Evolutionary conservation across 2,888 invertebrate genomes (phyloP), one percentile per base, ranked within the genome.

Genomic region (Meandrusa payeni): DNA sequence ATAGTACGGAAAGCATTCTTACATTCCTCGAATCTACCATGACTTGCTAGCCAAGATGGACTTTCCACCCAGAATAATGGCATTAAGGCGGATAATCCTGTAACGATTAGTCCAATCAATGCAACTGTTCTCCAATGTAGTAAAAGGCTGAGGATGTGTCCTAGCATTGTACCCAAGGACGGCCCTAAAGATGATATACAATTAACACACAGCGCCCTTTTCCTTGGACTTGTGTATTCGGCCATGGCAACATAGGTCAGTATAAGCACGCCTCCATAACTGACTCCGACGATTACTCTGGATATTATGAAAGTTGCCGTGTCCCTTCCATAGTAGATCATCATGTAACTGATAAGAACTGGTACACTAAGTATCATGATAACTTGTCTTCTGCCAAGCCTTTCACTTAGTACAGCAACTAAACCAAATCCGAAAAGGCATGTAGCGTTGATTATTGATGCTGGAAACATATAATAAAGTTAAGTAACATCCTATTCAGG

Each of bases 1-100:
- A 64, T 17, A 27, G 50, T 31, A 46, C 38, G 52, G 26, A 59
- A 62, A 0, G 57, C 49, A 0, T 0, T 17, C 20, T 49, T 37
- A 20, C 56, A 61, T 28, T 64, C 59, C 9, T 55, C 46, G 17
- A 55, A 56, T 37, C 51, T 46, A 11, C 61, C 61, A 40, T 50
- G 53, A 5, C 47, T 51, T 1, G 59, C 59, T 5, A 63, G 37
- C 62, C 59, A 61, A 3, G 51, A 49, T 0, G 62, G 61, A 45
- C 59, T 59, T 27, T 59, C 59, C 1, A 50, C 45, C 51, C 55
- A 61, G 15, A 54, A 59, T 12, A 51, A 45, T 0, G 58, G 57
- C 3, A 56, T 15, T 4, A 57, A 5, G 29, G 49, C 46, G 1
- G 58, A 41, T 1, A 59, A 13, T 5, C 22, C 27, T 4, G 54